Evolutionary conservation across 2,113 vertebrate species (phyloP).

Genomic region (Nettapus auritus): DNA sequence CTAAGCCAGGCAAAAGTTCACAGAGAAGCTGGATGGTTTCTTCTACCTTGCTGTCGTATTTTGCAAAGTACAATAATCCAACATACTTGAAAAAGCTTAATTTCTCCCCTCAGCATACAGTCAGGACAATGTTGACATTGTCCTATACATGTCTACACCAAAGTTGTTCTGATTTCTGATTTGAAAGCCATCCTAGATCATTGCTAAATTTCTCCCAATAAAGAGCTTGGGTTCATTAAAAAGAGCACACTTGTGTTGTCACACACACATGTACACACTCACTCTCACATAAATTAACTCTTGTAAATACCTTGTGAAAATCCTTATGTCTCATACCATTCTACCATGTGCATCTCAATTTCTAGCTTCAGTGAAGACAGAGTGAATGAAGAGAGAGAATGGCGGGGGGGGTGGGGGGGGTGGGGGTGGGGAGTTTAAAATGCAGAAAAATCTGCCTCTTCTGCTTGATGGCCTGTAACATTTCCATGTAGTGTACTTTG

Average conservation of each 20-base stretch:
- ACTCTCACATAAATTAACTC: constrained; percentile 34
- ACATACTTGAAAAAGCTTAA: not conserved
- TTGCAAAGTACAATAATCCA: constrained; percentile 19
- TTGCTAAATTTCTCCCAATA: constrained; percentile 37
- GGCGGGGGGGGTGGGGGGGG: constrained; percentile 23
- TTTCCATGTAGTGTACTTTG: constrained; percentile 91
- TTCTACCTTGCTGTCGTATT: not conserved
- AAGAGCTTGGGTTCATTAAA: constrained; percentile 20
- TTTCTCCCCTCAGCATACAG: not conserved
- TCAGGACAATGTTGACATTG: constrained; percentile 66
- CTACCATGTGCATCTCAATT: constrained; percentile 84
- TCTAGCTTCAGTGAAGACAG: constrained; percentile 86
- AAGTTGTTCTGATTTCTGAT: constrained; percentile 45
- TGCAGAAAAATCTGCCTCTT: constrained; percentile 91
- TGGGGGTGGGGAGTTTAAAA: constrained; percentile 84
- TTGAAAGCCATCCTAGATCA: constrained; percentile 58
- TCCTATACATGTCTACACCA: not conserved
- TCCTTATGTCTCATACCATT: constrained; percentile 70
- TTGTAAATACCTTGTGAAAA: constrained; percentile 74
- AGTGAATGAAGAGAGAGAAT: constrained; percentile 26
- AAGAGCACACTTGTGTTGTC: not conserved
- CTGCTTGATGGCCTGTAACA: constrained; percentile 94
- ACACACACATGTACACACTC: not conserved
- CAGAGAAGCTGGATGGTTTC: not conserved
- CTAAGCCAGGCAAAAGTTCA: not conserved